Evolutionary conservation across 2,888 invertebrate species (phyloP), one percentile per base, ranked within the genome.

Genomic region (Platycheirus albimanus): DNA sequence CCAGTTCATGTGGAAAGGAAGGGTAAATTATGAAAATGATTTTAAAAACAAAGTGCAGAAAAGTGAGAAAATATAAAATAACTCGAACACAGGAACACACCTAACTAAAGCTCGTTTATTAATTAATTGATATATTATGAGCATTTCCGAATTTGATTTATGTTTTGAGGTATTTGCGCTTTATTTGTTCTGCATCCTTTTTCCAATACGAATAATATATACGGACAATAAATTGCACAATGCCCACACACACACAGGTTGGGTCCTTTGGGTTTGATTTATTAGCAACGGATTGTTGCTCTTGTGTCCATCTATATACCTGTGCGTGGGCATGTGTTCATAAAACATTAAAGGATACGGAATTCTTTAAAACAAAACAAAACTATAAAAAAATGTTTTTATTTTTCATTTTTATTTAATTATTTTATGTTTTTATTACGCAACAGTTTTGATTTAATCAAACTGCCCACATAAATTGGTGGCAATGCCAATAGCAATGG

Each of bases 61-160:
- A 49, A 45, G 4, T 10, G 13, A 47, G 20, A 38, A 66, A 56
- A 77, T n/a, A 56, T 63, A 63, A 58, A 52, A 54, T 2, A 58
- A 49, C 45, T 24, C n/a, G 43, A 61, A 61, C 28, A 28, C 28
- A n/a, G n/a, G n/a, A n/a, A n/a, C n/a, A n/a, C n/a, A n/a, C n/a
- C 41, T 28, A 43, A 45, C 41, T 61, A 45, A 43, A 61, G 28
- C 28, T 61, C 30, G 70, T 52, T 79, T 79, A 70, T 79, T 84
- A 75, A 79, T 84, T 79, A 79, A 84, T 84, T 84, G 64, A 84
- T 79, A 79, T 79, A 84, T 79, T 79, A 79, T 49, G 79, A 67
- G 52, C 56, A 66, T 77, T 79, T 75, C 84, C 84, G 69, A 41
- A 66, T 70, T 52, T 84, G 75, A 75, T 83, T 83, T 78, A 83